Base-by-base conservation (phyloP, 2,888 invertebrate species). In the Eupithecia dodoneata region DNA sequence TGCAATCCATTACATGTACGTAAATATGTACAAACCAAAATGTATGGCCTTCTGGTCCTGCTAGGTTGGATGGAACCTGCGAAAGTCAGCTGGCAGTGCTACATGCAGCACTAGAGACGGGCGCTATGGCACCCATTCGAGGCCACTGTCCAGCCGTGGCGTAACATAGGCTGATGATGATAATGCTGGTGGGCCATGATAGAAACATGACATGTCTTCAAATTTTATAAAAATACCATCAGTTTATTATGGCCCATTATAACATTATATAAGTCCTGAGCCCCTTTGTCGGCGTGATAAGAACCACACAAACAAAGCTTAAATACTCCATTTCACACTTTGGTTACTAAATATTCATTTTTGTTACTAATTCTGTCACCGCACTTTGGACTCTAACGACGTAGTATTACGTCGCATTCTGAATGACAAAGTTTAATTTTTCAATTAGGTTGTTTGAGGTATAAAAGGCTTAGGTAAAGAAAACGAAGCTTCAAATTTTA, bases 301-400 rank as follows among this genome's bases (percentile, higher is more conserved):
- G 15, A n/a, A 66, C 65, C 41, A 30, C 47, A 71, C 49, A 59
- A 59, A 59, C 49, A 13, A 49, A 41, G 18, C 41, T 15, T 71
- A 41, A 66, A 66, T 66, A 66, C 30, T 13, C 3, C 12, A 13
- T 30, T 66, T 66, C 65, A 66, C 65, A 66, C 65, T 66, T 41
- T 41, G 65, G 65, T 42, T 66, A 13, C 12, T 66, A 66, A 66
- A 66, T 30, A 66, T 66, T 66, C 10, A 66, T 66, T 66, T 66
- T 42, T 66, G 65, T 59, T 10, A 18, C 13, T 41, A 13, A 66
- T 6, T 66, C 42, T 66, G 42, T 15, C 65, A 6, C 13, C 1
- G 65, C 42, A 66, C 1, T 41, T 66, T 42, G 41, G 13, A 66
- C 65, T 42, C 65, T 66, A 13, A 42, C 6, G 2, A 66, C 15